Conservation (phyloP, 2,797 vertebrate genomes). For the Pseudomugil gertrudae region DNA sequence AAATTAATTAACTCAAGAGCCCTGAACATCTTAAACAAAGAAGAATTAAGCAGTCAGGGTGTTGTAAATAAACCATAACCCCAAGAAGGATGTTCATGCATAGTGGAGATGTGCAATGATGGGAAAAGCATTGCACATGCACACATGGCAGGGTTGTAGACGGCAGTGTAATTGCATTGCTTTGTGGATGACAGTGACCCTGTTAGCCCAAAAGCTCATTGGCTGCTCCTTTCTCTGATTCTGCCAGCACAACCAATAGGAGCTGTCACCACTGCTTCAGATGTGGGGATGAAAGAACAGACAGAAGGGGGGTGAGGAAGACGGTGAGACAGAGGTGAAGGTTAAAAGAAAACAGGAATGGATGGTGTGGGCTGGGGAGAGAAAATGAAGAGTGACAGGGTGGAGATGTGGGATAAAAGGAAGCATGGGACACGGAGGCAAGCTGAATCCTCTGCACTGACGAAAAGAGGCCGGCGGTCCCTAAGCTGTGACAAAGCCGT, state of each 20-base stretch:
- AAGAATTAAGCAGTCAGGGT: constrained; percentile 2
- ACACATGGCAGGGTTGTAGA: constrained; percentile 58
- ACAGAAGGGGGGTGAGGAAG: constrained; percentile 18
- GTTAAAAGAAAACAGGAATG: constrained; percentile 31
- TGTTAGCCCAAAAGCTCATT: constrained; percentile 73
- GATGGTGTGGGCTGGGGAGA: constrained; percentile 37
- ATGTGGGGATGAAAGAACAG: constrained; percentile 62
- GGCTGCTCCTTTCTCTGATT: constrained; percentile 65
- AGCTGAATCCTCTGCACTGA: constrained; percentile 54
- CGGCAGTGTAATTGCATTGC: constrained; percentile 68
- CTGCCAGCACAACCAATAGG: constrained; percentile 62
- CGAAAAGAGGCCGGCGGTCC: constrained; percentile 63
- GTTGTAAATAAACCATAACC: constrained; percentile 42
- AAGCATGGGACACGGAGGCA: constrained; percentile 45
- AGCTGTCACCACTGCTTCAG: constrained; percentile 55
- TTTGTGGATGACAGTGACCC: constrained; percentile 77
- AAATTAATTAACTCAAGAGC: not conserved
- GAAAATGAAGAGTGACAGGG: constrained; percentile 59
- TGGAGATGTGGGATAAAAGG: constrained; percentile 55
- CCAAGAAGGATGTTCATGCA: constrained; percentile 30
- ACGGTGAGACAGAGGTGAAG: constrained; percentile 58
- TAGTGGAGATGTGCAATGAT: constrained; percentile 27
- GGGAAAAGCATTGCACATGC: constrained; percentile 43
- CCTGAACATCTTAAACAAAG: not conserved
- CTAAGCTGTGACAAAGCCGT: constrained; percentile 55